Evolutionary conservation across 2,113 vertebrate species (phyloP), one percentile per base, ranked within the genome.

Genomic region (Sarotherodon lohbergeri): DNA sequence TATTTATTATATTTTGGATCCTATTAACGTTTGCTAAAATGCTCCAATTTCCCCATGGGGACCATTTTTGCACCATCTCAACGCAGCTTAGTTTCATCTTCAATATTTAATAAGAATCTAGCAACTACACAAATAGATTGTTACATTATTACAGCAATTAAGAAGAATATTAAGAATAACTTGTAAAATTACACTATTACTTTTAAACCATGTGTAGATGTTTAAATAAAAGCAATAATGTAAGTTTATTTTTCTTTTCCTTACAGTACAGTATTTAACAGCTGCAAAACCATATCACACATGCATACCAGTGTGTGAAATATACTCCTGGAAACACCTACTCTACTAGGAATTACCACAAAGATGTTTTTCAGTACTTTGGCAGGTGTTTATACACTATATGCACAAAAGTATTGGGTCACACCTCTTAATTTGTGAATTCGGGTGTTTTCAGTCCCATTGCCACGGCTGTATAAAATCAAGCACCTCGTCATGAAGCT

Each of bases 71-170:
- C 78, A 88, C 85, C 46, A 73, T 86, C 85, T 86, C 34, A 56
- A 41, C 43, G 1, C 14, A 11, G 81, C 82, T 91, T 90, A 79
- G 39, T 88, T 90, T 86, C 12, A 24, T 78, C 27, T 83, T 94
- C 59, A 90, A 94, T 91, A 91, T 92, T 94, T 92, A 94, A 94
- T 94, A 81, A 86, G 66, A 91, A 43, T 80, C 57, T 36, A 1
- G 55, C 88, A 68, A 78, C 91, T 90, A 90, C 48, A 19, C 82
- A 85, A 54, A 91, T 56, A 90, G 46, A 59, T 87, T 86, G 81
- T 90, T 88, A 83, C 24, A 50, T 87, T 88, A 83, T 90, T 83
- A 79, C n/a, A 59, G 83, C 81, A 88, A 83, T 89, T 88, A 87
- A 87, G 22, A 88, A 59, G 36, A 52, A 48, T 86, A 84, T 78